Conservation (phyloP, 2,113 vertebrate genomes). For the Parotia lawesii region DNA sequence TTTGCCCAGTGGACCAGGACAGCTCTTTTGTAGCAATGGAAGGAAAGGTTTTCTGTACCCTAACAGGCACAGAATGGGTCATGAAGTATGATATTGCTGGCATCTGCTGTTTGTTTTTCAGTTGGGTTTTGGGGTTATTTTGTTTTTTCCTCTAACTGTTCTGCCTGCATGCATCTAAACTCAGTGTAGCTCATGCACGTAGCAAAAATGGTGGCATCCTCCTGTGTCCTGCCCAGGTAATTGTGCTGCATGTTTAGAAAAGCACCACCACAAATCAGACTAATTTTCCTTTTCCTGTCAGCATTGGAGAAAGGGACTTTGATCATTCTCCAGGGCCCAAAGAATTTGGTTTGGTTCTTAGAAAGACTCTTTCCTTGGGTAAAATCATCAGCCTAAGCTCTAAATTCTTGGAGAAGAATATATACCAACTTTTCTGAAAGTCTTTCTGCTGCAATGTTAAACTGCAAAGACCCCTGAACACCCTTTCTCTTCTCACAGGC, state of each 20-base stretch:
- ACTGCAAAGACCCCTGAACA: neutral
- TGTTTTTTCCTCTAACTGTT: neutral
- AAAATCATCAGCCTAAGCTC: neutral
- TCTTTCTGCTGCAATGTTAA: neutral
- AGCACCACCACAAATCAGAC: neutral
- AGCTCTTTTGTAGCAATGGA: neutral
- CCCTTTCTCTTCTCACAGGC: neutral
- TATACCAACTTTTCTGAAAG: neutral
- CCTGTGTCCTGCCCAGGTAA: neutral
- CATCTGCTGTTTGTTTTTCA: neutral
- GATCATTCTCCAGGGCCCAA: neutral
- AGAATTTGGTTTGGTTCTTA: neutral
- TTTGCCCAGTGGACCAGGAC: neutral
- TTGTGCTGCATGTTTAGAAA: neutral
- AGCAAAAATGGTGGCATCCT: neutral
- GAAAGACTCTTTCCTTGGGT: neutral
- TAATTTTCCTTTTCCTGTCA: neutral
- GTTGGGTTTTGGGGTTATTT: neutral
- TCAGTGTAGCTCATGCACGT: neutral
- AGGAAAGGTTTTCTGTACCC: neutral
- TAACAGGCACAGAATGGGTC: neutral
- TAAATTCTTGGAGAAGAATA: neutral
- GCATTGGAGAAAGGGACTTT: neutral
- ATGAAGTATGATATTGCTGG: neutral
- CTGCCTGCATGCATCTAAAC: neutral